phyloP scores from a whole-genome alignment of 2,797 vertebrate species.

The Eutrigla gurnardus region DNA sequence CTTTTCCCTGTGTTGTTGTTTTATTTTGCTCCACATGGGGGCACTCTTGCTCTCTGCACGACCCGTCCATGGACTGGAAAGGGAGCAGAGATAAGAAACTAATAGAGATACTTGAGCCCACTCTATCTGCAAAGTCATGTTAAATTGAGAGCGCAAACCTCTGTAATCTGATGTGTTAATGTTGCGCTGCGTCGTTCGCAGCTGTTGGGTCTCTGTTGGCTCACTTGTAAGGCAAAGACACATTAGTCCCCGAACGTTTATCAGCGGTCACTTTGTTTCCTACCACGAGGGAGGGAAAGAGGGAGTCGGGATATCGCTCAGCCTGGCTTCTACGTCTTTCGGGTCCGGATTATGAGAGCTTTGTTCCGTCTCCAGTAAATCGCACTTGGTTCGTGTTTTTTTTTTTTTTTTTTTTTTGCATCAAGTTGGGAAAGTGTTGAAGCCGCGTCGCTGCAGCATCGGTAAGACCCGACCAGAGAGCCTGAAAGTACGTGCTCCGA shows the following conservation, averaged over 20 bases:
- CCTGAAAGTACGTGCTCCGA: slow-evolving; percentile 82
- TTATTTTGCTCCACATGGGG: slow-evolving; percentile 83
- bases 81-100: slow-evolving; percentile 34
- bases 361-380: slow-evolving; percentile 5
- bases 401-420: slow-evolving; percentile 22
- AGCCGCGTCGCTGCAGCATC: slow-evolving; percentile 54
- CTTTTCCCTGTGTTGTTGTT: not conserved
- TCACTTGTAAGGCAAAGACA: slow-evolving; percentile 21
- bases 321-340: slow-evolving; percentile 28
- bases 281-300: slow-evolving; percentile 26
- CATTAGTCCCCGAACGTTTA: slow-evolving; percentile 31
- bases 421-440: slow-evolving; percentile 68
- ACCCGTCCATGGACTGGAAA: slow-evolving; percentile 1
- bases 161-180: slow-evolving; percentile 8
- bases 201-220: slow-evolving; percentile 10
- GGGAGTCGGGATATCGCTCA: slow-evolving; percentile 25
- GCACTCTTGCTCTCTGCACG: slow-evolving; percentile 75
- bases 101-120: slow-evolving; percentile 28
- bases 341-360: slow-evolving; percentile 44
- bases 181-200: not conserved
- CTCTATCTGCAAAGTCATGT: slow-evolving; percentile 62
- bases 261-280: slow-evolving; percentile 52
- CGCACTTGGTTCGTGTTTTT: not conserved
- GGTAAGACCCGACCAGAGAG: slow-evolving; percentile 42
- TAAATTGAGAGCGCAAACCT: slow-evolving; percentile 45